phyloP scores from a whole-genome alignment of 37 sponge, comb jelly and placozoan genomes.

The Halichondria panicea region DNA sequence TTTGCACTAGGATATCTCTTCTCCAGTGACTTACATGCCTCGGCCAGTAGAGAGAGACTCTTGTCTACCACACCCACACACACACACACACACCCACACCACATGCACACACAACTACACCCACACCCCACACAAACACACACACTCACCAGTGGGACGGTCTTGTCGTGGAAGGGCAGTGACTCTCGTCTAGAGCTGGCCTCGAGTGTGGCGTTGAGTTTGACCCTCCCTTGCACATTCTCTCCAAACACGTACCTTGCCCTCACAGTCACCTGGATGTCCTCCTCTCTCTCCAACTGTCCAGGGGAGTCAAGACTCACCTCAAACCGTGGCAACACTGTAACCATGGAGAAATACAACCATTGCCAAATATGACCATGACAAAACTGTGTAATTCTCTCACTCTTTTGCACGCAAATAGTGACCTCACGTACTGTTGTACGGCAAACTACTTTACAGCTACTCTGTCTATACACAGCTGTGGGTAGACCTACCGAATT shows the following conservation, averaged over 20 bases:
- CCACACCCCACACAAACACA: not conserved
- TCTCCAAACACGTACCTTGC: slow-evolving; percentile 66
- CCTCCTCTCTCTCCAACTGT: slow-evolving; percentile 23
- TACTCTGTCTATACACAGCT: not conserved
- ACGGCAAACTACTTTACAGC: too few species aligned
- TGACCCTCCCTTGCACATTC: slow-evolving; percentile 39
- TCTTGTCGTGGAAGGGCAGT: slow-evolving; percentile 31
- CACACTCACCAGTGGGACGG: slow-evolving; percentile 25
- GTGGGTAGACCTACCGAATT: slow-evolving; percentile 27
- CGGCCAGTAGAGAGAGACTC: slow-evolving; percentile 58
- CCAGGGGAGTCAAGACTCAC: slow-evolving; percentile 44
- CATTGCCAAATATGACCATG: not conserved
- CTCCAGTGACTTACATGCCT: slow-evolving; percentile 50
- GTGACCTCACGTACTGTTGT: too few species aligned
- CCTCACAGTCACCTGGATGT: slow-evolving; percentile 29
- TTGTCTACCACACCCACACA: slow-evolving; percentile 56
- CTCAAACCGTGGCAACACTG: slow-evolving; percentile 68
- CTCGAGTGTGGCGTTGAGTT: slow-evolving; percentile 41
- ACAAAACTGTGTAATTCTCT: not conserved
- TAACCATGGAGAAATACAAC: not conserved
- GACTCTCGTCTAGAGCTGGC: slow-evolving; percentile 36
- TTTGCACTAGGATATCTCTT: too few species aligned
- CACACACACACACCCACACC: not conserved
- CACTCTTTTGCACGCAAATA: not conserved
- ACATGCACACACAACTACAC: not conserved